These are phyloP conservation scores for Acrobasis consociella DNA, from an alignment of 2,888 invertebrate species.

Conservation along the genomic window DNA sequence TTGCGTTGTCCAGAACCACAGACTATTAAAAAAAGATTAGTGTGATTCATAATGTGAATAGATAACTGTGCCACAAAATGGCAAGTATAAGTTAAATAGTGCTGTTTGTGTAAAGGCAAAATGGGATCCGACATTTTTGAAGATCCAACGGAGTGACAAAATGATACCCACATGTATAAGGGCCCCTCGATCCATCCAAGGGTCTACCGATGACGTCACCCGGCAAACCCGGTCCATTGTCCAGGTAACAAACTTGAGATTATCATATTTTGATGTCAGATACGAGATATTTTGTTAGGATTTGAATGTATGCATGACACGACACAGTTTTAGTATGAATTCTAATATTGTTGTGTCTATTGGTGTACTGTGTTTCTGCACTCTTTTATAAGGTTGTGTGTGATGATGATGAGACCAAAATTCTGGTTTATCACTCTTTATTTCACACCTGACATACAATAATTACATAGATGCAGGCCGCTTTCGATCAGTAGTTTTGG, in stretches of 20 bases:
- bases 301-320: no score
- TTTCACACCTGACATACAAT: no score
- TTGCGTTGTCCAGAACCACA: slow-evolving; percentile 15
- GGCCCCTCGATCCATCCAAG: slow-evolving; percentile 87
- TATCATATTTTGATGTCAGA: slow-evolving; percentile 10
- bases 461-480: no score
- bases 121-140: slow-evolving; percentile 21
- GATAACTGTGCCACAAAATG: not conserved
- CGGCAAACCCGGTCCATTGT: slow-evolving; percentile 86
- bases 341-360: no score
- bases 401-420: no score
- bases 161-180: slow-evolving; percentile 88
- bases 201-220: slow-evolving; percentile 90
- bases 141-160: slow-evolving; percentile 39
- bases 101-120: not conserved
- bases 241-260: slow-evolving; percentile 77
- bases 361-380: no score
- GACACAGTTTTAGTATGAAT: no score
- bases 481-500: no score
- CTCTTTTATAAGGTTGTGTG: no score
- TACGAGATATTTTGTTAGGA: not conserved
- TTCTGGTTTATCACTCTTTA: no score
- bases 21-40: not conserved
- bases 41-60: not conserved
- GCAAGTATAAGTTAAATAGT: slow-evolving; percentile 2